Conservation (phyloP, 2,113 vertebrate species). For the Fulica atra region DNA sequence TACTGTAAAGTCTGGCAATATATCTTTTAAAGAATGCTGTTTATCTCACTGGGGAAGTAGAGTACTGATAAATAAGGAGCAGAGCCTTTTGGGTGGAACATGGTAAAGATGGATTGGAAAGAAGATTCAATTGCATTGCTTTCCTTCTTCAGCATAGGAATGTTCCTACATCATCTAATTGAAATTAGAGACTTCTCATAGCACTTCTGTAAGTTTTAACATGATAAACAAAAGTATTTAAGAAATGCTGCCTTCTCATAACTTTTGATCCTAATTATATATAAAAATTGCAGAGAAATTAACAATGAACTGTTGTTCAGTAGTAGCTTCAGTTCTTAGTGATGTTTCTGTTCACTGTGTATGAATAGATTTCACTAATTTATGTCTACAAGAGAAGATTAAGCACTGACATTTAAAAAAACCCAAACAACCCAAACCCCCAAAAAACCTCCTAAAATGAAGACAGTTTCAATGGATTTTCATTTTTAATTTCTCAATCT, state of each 20-base stretch:
- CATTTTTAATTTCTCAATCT: neutral
- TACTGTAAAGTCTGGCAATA: constrained; percentile 57
- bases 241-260: neutral
- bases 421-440: neutral
- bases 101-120: neutral
- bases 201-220: neutral
- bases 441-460: neutral
- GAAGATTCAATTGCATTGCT: neutral
- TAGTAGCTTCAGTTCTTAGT: neutral
- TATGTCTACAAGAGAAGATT: neutral
- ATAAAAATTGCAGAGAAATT: neutral
- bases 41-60: constrained; percentile 59
- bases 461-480: neutral
- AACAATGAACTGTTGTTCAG: neutral
- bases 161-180: neutral
- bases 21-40: constrained; percentile 64
- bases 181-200: constrained; percentile 18
- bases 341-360: neutral
- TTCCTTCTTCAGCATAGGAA: neutral
- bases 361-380: neutral
- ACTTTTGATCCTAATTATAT: neutral
- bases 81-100: constrained; percentile 17
- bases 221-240: neutral
- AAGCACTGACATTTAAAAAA: neutral
- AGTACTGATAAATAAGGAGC: constrained; percentile 52